phyloP scores from a whole-genome alignment of 2,888 invertebrate species.

The Tenthredo scrophulariae region DNA sequence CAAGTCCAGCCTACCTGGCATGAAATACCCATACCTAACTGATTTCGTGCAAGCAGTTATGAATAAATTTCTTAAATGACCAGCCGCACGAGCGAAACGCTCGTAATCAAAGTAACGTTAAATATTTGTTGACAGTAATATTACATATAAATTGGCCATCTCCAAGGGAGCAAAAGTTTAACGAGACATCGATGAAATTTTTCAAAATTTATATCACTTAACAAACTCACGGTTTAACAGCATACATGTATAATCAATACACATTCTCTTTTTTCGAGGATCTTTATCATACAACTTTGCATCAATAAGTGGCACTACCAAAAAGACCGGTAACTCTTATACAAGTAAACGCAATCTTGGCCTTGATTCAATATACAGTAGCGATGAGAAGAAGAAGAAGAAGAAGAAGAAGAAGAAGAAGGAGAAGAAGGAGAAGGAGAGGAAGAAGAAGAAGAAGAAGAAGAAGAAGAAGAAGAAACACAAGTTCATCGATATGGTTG shows the following conservation, averaged over 20 bases:
- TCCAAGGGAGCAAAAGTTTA: slow-evolving; percentile 17
- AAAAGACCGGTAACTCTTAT: neutral
- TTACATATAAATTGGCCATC: slow-evolving; percentile 23
- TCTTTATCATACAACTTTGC: neutral
- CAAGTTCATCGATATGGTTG: slow-evolving; percentile 46
- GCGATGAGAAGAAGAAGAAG: neutral
- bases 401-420: neutral
- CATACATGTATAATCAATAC: neutral
- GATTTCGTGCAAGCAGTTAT: slow-evolving; percentile 39
- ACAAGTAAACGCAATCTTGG: neutral
- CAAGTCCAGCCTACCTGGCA: slow-evolving; percentile 20
- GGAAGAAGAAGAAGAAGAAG: neutral
- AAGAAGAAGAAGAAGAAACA: neutral
- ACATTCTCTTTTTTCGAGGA: neutral
- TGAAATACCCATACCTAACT: slow-evolving; percentile 34
- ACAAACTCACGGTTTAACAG: neutral
- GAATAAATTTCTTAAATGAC: slow-evolving; percentile 26
- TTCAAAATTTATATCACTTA: neutral
- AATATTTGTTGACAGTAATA: slow-evolving; percentile 44
- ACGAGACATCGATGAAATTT: slow-evolving; percentile 8
- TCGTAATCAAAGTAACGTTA: slow-evolving; percentile 24
- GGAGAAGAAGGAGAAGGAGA: neutral
- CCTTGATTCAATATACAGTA: neutral
- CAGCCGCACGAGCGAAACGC: neutral
- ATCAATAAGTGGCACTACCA: neutral